Base-by-base conservation (phyloP, 2,797 vertebrate species). In the Cynopterus sphinx region DNA sequence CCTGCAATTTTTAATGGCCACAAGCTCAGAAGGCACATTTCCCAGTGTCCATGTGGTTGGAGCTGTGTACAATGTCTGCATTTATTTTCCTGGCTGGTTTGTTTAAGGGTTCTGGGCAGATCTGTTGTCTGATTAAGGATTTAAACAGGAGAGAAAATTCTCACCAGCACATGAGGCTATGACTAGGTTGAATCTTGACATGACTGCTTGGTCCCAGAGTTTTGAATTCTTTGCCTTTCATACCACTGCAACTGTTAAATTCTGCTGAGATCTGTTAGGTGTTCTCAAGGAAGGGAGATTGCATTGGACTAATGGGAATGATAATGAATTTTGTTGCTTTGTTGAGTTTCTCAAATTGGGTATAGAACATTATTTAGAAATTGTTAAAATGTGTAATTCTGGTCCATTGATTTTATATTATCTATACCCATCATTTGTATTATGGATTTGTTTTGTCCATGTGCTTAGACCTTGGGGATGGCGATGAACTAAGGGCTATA, bases 371-470 rank as follows among this genome's bases (percentile, higher is more conserved):
- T 91, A 95, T 95, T 97, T 96, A 87, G 90, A 95, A 95, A 95
- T 92, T 89, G 28, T 89, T 97, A 88, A 94, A 96, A 85, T 73
- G 81, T 7, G 2, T 92, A 86, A 95, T 95, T 96, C 89, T 84
- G 88, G 78, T 51, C n/a, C 87, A 94, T 65, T 97, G 93, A 85
- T 89, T 97, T 95, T 94, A 77, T 93, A 95, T 94, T 81, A 89
- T 41, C 36, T 33, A 43, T 89, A n/a, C 49, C 9, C 59, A 31
- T 92, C 83, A 95, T 94, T 89, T 94, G 61, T 93, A 71, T 74
- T 92, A 91, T 33, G 68, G 81, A 88, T 95, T 96, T 96, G 92
- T 96, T 98, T 96, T 94, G 87, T 96, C 96, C 89, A 15, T 65
- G 82, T 43, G 63, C 70, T 91, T 77, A 95, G 87, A 95, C 41